Base-by-base conservation (phyloP, 2,113 vertebrate genomes). In the Hepsetus odoe region DNA sequence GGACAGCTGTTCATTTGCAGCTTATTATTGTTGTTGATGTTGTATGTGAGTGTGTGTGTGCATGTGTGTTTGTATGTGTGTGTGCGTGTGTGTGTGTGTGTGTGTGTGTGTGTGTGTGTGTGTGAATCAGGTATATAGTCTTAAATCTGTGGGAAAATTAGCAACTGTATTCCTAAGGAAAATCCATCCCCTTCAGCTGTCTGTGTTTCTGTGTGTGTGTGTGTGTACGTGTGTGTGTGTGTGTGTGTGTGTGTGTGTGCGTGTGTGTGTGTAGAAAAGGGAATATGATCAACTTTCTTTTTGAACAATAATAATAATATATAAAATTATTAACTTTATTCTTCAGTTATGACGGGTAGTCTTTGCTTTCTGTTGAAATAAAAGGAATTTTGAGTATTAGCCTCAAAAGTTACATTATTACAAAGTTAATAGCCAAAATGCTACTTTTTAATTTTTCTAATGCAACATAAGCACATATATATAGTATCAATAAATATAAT, bases 1-100 rank as follows among this genome's bases (percentile, higher is more conserved):
- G 30, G 11, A 12, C 76, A 76, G 79, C 79, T 84, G 83, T 74
- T n/a, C 44, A 35, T 46, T 12, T n/a, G 35, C 51, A 46, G 62
- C 79, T 72, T 28, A n/a, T n/a, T n/a, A n/a, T n/a, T n/a, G n/a
- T n/a, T n/a, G n/a, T n/a, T n/a, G n/a, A n/a, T n/a, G n/a, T n/a
- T n/a, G n/a, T n/a, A n/a, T n/a, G n/a, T n/a, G n/a, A n/a, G 46
- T 51, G 61, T 38, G 16, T 20, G 40, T 24, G 20, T 5, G 32
- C 61, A 40, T 66, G 74, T 51, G 26, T 82, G 16, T 61, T 30
- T 64, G 76, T 51, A 64, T 77, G n/a, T 28, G 46, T 51, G 61
- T 38, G 16, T 20, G 40, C 20, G 20, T 5, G 32, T 68, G 53
- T 66, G 74, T 51, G 26, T 82, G 16, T 61, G 40, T 64, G 76